Conservation (phyloP, 2,888 invertebrate genomes). For the Melikaiella ostensackeni region DNA sequence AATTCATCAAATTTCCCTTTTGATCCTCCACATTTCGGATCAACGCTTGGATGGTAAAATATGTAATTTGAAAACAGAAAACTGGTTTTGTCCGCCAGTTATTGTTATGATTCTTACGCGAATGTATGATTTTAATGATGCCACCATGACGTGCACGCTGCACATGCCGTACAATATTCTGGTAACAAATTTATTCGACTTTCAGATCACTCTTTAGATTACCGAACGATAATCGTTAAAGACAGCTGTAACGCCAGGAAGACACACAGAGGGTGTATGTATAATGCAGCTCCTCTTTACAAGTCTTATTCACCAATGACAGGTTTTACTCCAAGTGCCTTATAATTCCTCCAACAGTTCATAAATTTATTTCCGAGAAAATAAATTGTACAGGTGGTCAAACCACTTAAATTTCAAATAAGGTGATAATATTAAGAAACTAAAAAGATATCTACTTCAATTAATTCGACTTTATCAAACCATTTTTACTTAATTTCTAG, state of each 20-base stretch:
- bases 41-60: too few relatives aligned
- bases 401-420: not conserved
- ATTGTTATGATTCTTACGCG: not conserved
- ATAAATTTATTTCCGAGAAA: conserved; percentile 29
- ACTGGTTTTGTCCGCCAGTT: not conserved
- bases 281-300: conserved; percentile 20
- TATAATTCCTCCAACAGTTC: conserved; percentile 11
- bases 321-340: conserved; percentile 20
- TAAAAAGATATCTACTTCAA: not conserved
- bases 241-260: conserved; percentile 29
- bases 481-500: not conserved
- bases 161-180: conserved; percentile 25
- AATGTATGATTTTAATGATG: conserved; percentile 19
- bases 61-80: not conserved
- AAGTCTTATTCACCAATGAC: conserved; percentile 32
- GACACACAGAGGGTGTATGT: conserved; percentile 23
- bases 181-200: conserved; percentile 22
- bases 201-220: conserved; percentile 31
- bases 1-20: not conserved
- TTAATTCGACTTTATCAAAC: not conserved
- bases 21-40: too few relatives aligned
- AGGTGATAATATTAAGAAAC: conserved; percentile 3
- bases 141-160: conserved; percentile 7
- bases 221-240: conserved; percentile 25
- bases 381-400: conserved; percentile 5